A percentile compares a stretch with the other conserved stretches of the same genome.
Evolutionary conservation across 2,888 invertebrate species (phyloP).

Genomic region (Xanthia icteritia): DNA sequence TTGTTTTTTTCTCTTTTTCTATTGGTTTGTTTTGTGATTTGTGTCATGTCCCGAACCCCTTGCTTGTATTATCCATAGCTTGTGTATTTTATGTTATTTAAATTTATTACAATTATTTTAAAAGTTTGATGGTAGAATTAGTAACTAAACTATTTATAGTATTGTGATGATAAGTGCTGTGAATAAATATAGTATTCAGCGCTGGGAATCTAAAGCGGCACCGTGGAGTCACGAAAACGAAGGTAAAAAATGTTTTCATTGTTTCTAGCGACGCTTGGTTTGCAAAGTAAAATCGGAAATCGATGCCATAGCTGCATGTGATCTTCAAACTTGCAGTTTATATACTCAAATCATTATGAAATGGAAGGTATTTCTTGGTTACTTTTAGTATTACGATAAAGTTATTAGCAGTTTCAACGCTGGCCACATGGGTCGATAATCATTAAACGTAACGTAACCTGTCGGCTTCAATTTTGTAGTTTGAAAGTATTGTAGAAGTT

Average conservation of each 20-base stretch:
- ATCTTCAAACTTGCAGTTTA: conserved; percentile 25
- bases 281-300: conserved; percentile 74
- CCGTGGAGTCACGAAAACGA: conserved; percentile 91
- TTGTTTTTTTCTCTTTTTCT: conserved; percentile 83
- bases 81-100: conserved; percentile 86
- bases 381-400: conserved; percentile 34
- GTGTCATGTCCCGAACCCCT: conserved; percentile 87
- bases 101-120: conserved; percentile 77
- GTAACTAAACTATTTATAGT: conserved; percentile 81
- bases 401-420: conserved; percentile 51
- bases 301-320: conserved; percentile 65
- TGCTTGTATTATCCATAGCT: conserved; percentile 83
- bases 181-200: conserved; percentile 88
- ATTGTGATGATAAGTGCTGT: conserved; percentile 91
- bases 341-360: neutral
- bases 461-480: conserved; percentile 60
- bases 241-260: conserved; percentile 88
- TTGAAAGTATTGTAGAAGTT: conserved; percentile 25
- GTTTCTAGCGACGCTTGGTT: conserved; percentile 81
- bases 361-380: conserved; percentile 36
- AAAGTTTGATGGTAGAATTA: conserved; percentile 85
- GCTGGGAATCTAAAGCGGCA: conserved; percentile 90
- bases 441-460: conserved; percentile 69
- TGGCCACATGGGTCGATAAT: conserved; percentile 81
- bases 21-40: conserved; percentile 89